phyloP scores from a whole-genome alignment of 2,113 vertebrate species.

The Bujurquina vittata region DNA sequence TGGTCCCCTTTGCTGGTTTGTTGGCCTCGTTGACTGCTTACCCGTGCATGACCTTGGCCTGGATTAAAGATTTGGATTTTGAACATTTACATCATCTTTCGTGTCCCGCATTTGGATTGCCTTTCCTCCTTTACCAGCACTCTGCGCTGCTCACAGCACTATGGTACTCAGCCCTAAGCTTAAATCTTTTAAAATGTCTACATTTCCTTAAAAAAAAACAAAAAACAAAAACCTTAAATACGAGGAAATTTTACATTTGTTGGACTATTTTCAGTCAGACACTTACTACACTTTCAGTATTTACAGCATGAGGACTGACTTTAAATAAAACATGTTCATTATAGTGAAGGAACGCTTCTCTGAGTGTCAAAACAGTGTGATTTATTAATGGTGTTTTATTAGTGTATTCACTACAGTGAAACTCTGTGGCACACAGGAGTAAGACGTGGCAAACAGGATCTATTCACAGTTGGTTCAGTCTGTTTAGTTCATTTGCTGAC shows the following conservation, averaged over 20 bases:
- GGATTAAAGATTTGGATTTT: conserved; percentile 8
- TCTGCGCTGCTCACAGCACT: background rate
- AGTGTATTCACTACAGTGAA: background rate
- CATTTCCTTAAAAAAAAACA: background rate
- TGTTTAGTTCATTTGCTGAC: background rate
- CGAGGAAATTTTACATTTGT: background rate
- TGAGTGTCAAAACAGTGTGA: background rate
- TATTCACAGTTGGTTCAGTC: background rate
- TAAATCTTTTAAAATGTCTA: background rate
- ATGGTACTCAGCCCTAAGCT: background rate
- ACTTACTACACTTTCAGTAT: background rate
- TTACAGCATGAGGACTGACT: background rate
- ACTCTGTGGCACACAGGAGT: background rate
- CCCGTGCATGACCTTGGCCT: background rate
- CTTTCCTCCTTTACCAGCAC: background rate
- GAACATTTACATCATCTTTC: background rate
- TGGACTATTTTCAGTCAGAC: background rate
- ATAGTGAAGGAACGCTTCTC: background rate
- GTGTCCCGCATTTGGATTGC: background rate
- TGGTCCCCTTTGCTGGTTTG: background rate
- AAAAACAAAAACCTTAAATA: background rate
- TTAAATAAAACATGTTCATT: conserved; percentile 11
- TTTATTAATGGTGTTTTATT: conserved; percentile 9
- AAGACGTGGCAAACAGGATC: background rate
- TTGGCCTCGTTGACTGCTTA: background rate